Evolutionary conservation across 2,888 invertebrate genomes (phyloP), one percentile per base, ranked within the genome.

Genomic region (Erynnis tages): DNA sequence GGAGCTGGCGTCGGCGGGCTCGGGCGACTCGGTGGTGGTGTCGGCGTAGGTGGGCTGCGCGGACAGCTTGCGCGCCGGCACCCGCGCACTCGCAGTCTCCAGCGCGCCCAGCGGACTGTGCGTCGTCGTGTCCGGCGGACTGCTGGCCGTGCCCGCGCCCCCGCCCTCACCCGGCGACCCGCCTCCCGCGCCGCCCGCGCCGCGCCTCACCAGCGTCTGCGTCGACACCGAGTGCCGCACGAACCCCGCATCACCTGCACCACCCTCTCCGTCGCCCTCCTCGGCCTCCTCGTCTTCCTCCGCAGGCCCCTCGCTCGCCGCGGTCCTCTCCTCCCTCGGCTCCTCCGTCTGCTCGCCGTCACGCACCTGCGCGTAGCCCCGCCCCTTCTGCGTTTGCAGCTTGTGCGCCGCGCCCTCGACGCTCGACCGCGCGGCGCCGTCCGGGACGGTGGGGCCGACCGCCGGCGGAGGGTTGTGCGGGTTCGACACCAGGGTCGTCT

Each of bases 401-500:
- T n/a, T n/a, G n/a, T n/a, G n/a, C 55, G 91, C 88, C 69, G 91
- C 92, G 25, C 92, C 91, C 58, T 93, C 93, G 30, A 93, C 83
- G 66, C 92, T 91, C 53, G 92, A 67, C 6, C 91, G 79, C 1
- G 87, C 73, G 1, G 86, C 67, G n/a, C 65, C 63, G 7, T 73
- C 69, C 43, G 75, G 76, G 21, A 76, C 53, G 23, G 73, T 75
- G 16, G 68, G 63, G 16, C 76, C 66, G 43, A 76, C 67, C 30
- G 76, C 66, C 16, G 79, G 71, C 67, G 80, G 79, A 14, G 79
- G 59, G 58, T 80, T 79, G 57, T 91, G 93, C 65, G 94, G 93
- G 66, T 93, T 94, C 0, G 94, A 92, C 2, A 94, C 93, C 84
- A 94, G 92, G 0, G 94, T 94, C 0, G 94, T 94, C 64, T 95